A percentile compares a stretch with the other conserved stretches of the same genome.
These are phyloP conservation scores for Aphis gossypii DNA, from an alignment of 1,140 invertebrate species.

Conservation along the genomic window DNA sequence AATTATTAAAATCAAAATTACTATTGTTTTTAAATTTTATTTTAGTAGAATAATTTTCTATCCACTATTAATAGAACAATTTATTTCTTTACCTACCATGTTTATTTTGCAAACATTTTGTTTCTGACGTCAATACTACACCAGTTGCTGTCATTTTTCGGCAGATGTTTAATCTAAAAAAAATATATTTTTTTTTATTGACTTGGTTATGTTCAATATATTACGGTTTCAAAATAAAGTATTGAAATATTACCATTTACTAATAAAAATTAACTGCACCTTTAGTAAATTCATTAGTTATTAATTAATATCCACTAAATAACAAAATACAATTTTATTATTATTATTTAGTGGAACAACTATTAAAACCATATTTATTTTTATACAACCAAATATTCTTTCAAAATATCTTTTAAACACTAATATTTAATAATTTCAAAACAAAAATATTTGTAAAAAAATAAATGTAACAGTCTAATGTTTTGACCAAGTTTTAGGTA, in stretches of 20 bases:
- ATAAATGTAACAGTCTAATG: too few relatives aligned
- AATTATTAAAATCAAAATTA: not conserved
- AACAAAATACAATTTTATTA: not conserved
- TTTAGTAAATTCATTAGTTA: not conserved
- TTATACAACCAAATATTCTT: not conserved
- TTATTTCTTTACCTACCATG: conserved; percentile 10
- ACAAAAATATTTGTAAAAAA: too few relatives aligned
- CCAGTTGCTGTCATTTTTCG: not conserved
- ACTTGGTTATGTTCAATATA: not conserved
- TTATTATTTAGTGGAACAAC: not conserved
- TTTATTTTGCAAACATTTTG: not conserved
- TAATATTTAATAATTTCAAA: too few relatives aligned
- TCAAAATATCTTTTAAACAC: too few relatives aligned
- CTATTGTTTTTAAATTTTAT: not conserved
- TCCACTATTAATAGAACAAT: not conserved
- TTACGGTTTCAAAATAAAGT: not conserved
- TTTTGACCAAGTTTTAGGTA: not conserved
- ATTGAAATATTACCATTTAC: not conserved
- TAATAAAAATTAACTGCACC: not conserved
- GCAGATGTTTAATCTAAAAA: not conserved
- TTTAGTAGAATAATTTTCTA: not conserved
- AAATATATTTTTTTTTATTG: not conserved
- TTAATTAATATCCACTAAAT: not conserved
- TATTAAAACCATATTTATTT: not conserved
- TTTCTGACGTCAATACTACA: not conserved